Conservation (phyloP, 2,888 invertebrate species). For the Latrodectus hesperus region DNA sequence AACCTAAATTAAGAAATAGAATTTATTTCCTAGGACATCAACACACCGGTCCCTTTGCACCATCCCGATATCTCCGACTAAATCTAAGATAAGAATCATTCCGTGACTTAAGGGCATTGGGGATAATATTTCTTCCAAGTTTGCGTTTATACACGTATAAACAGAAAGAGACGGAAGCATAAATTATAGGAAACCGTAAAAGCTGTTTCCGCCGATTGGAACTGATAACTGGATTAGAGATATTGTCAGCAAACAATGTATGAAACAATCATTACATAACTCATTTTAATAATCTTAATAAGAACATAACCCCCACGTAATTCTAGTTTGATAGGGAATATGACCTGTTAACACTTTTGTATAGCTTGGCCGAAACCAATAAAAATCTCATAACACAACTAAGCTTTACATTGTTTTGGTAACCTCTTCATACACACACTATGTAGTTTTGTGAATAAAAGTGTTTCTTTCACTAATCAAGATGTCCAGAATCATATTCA, state of each 20-base stretch:
- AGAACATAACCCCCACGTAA: not conserved
- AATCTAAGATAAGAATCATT: slow-evolving; percentile 21
- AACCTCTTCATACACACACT: too few relatives aligned
- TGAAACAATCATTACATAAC: slow-evolving; percentile 26
- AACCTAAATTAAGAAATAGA: too few relatives aligned
- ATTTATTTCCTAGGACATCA: too few relatives aligned
- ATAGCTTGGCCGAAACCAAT: not conserved
- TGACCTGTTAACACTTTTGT: not conserved
- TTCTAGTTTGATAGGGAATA: not conserved
- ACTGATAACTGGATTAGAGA: slow-evolving; percentile 12
- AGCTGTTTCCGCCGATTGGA: slow-evolving; percentile 23
- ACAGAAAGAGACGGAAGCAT: slow-evolving; percentile 22
- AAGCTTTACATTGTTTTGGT: not conserved
- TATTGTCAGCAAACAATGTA: not conserved
- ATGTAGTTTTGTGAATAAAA: too few relatives aligned
- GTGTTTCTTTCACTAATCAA: too few relatives aligned
- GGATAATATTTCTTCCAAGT: slow-evolving; percentile 12
- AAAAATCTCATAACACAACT: not conserved
- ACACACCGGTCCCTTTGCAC: not conserved
- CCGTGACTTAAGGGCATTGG: slow-evolving; percentile 23
- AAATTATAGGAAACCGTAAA: slow-evolving; percentile 36
- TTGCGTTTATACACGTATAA: not conserved
- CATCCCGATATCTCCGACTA: not conserved
- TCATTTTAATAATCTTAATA: slow-evolving; percentile 12
- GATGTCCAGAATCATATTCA: too few relatives aligned